Percentiles rank a stretch among this genome's conserved stretches.
Conservation (phyloP, 2,113 vertebrate species). For the Paracanthobrama guichenoti region DNA sequence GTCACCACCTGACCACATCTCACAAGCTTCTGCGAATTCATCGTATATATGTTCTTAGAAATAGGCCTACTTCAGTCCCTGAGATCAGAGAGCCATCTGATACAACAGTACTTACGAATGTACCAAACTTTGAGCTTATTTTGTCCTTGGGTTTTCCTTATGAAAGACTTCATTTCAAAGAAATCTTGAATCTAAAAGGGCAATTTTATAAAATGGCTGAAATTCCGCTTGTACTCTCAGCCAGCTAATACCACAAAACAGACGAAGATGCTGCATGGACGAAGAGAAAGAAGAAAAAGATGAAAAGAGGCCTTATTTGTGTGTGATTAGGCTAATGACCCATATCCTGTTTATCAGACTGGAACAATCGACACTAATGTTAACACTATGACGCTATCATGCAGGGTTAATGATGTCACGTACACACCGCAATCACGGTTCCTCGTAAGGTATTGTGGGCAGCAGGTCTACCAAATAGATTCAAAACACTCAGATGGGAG, state of each 20-base stretch:
- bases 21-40: not conserved
- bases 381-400: not conserved
- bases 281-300: slow-evolving; percentile 14
- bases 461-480: not conserved
- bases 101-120: slow-evolving; percentile 3
- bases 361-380: slow-evolving; percentile 32
- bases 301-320: slow-evolving; percentile 37
- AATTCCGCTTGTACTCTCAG: not conserved
- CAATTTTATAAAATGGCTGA: slow-evolving; percentile 36
- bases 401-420: slow-evolving; percentile 44
- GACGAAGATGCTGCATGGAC: not conserved
- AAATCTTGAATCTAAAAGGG: slow-evolving; percentile 14
- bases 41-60: not conserved
- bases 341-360: slow-evolving; percentile 43
- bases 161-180: slow-evolving; percentile 17
- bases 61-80: not conserved
- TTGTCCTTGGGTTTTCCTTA: not conserved
- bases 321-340: slow-evolving; percentile 42
- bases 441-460: slow-evolving; percentile 3
- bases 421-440: slow-evolving; percentile 8
- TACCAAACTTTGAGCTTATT: slow-evolving; percentile 17
- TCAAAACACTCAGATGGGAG: slow-evolving; percentile 20
- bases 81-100: slow-evolving; percentile 13
- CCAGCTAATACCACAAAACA: slow-evolving; percentile 1
- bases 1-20: not conserved